Evolutionary conservation across 2,797 vertebrate genomes (phyloP).

Genomic region (Aphelocoma californica): DNA sequence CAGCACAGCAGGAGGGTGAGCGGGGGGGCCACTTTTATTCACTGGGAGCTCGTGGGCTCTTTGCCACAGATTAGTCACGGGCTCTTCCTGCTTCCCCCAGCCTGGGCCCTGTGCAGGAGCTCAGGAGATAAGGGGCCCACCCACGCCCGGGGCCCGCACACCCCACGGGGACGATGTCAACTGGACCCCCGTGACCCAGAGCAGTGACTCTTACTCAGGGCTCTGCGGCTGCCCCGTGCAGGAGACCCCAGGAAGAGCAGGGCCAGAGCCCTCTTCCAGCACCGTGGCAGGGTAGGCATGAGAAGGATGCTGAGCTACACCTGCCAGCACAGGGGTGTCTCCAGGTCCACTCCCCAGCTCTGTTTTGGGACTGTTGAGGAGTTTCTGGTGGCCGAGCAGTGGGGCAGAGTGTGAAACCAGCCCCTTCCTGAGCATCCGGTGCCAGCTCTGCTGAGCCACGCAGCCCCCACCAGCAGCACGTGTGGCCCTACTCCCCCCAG

Average conservation of each 20-base stretch:
- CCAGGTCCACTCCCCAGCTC: rapidly evolving
- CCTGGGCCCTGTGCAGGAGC: conserved; percentile 24
- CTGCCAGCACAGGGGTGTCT: not conserved
- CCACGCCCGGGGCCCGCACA: rapidly evolving
- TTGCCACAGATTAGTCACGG: conserved; percentile 30
- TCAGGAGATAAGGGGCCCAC: not conserved
- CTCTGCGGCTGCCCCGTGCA: rapidly evolving
- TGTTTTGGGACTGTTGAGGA: not conserved
- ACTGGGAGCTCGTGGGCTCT: not conserved
- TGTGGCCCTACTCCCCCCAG: rapidly evolving
- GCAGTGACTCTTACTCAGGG: not conserved
- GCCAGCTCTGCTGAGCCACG: not conserved
- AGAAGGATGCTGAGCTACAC: not conserved
- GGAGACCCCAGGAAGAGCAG: not conserved
- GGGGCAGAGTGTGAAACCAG: not conserved
- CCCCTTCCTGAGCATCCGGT: not conserved
- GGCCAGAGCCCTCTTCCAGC: not conserved
- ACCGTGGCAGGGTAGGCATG: not conserved
- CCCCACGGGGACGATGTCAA: rapidly evolving
- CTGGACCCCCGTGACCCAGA: rapidly evolving
- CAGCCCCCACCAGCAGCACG: not conserved
- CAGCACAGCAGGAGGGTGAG: rapidly evolving
- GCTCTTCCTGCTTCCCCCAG: conserved; percentile 58
- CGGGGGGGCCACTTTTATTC: not conserved
- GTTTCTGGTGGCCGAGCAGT: not conserved